Conservation (phyloP, 30 jellyfish, hydroid and myxozoan species). For the Hydra vulgaris region DNA sequence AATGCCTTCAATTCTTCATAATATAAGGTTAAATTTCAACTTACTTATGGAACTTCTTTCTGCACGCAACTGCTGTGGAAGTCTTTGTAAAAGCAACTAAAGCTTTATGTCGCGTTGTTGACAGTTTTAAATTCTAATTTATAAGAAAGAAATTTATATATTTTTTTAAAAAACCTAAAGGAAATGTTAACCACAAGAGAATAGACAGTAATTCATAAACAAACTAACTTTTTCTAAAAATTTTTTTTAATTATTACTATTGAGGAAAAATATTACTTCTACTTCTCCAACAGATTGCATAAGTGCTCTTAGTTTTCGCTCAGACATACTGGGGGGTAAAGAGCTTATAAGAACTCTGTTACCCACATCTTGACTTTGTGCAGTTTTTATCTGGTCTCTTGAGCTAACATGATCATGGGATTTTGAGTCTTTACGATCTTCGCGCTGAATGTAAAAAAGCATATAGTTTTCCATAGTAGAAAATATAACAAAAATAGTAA, state of each 20-base stretch:
- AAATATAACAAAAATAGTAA: no score
- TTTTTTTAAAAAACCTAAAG: no score
- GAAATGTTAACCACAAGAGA: no score
- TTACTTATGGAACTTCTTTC: slow-evolving; percentile 32
- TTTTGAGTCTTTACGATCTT: slow-evolving; percentile 22
- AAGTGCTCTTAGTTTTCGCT: slow-evolving; percentile 18
- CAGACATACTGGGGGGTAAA: slow-evolving; percentile 31
- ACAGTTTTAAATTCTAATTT: slow-evolving; percentile 23
- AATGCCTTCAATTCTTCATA: no score
- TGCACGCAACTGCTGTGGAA: slow-evolving; percentile 24
- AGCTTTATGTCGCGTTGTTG: slow-evolving; percentile 33
- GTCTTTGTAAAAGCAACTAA: slow-evolving; percentile 29
- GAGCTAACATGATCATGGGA: slow-evolving; percentile 14
- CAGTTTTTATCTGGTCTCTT: slow-evolving; percentile 6
- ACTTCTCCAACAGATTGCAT: slow-evolving; percentile 37
- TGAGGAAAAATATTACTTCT: not conserved
- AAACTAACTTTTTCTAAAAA: no score
- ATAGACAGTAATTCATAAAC: no score
- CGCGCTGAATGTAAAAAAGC: slow-evolving; percentile 1
- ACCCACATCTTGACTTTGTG: slow-evolving; percentile 14
- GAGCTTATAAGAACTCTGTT: slow-evolving; percentile 23
- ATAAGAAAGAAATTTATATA: not conserved
- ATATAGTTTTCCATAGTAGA: no score
- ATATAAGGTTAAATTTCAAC: not conserved
- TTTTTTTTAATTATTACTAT: not conserved